Base-by-base conservation (phyloP, 2,888 invertebrate species). In the Zaprionus obscuricornis region DNA sequence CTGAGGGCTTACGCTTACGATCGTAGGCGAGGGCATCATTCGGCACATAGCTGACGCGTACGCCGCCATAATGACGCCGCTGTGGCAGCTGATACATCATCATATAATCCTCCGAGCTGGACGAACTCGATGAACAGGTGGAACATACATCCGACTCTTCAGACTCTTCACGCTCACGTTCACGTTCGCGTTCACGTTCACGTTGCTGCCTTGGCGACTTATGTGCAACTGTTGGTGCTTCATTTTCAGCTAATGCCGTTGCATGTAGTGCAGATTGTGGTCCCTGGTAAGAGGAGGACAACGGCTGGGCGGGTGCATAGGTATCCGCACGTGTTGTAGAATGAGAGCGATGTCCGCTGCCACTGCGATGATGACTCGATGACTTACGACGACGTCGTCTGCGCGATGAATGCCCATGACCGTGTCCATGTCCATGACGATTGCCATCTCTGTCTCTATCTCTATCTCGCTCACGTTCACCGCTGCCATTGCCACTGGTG, bases 31-130 rank as follows among this genome's bases (percentile, higher is more conserved):
- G 92, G 3, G 96, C 95, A 90, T 97, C 97, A 90, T 97, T 97
- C 74, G 97, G 97, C 69, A 97, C 97, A 91, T 97, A 98, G 6
- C 97, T 96, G 82, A 97, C 96, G 73, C 97, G 91, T 8, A 97
- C 96, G 29, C 97, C 97, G 50, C 96, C 96, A 88, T 96, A 96
- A 43, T 96, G 95, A 56, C 96, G 92, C 73, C 96, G 91, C 29
- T 96, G 94, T 2, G 97, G 96, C 78, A 97, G 91, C 63, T 96
- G 95, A 89, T 97, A 97, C 68, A 96, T 95, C 84, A 96, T 94
- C 70, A 96, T 96, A 68, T 96, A 97, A 46, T 97, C 96, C 10
- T 96, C 96, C 17, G 96, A 96, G 79, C 94, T 94, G 39, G 94
- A 94, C 0, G 96, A 97, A 31, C 94, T 94, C 0, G 96, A 97